Evolutionary conservation across 2,888 invertebrate genomes (phyloP), one percentile per base, ranked within the genome.

Genomic region (Zonitis immaculata): DNA sequence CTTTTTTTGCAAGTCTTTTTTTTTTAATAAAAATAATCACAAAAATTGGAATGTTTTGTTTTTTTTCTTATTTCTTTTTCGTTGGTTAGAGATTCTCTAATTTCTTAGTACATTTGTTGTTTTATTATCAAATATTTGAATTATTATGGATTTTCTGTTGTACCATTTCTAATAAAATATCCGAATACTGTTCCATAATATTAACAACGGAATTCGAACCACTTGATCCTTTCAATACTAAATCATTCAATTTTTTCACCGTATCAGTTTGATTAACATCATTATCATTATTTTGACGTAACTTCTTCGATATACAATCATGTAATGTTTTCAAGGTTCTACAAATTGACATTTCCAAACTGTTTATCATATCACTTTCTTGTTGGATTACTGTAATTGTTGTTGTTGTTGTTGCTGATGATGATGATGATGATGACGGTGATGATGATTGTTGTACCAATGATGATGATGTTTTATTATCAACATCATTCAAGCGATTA

Each of bases 161-260:
- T 72, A 84, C 81, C 76, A 84, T 78, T 49, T 76, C 80, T 49
- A 83, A 70, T 42, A 84, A 71, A 66, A 82, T 75, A 59, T 84
- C 83, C 9, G 82, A 81, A 67, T 82, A 84, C 65, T 83, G 83
- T 63, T 84, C 81, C 79, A 84, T 81, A 73, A 83, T 79, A 49
- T 77, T 79, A 47, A 81, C 79, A 49, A 82, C 76, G 49, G 79
- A 78, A 49, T 77, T 76, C 51, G 78, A 77, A 61, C 78, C 78
- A 54, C 72, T 76, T 12, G 73, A 73, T 5, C 71, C 71, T 51
- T 73, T 71, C 12, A 72, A 68, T 26, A 73, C 72, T 51, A 77
- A 60, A 61, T 77, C 76, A 59, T 80, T 73, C 54, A 79, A 73
- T 61, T 78, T 79, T 62, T 79, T 78, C 46, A 79, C 78, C 1